Conservation (phyloP, 2,113 vertebrate species). For the Piliocolobus tephrosceles region DNA sequence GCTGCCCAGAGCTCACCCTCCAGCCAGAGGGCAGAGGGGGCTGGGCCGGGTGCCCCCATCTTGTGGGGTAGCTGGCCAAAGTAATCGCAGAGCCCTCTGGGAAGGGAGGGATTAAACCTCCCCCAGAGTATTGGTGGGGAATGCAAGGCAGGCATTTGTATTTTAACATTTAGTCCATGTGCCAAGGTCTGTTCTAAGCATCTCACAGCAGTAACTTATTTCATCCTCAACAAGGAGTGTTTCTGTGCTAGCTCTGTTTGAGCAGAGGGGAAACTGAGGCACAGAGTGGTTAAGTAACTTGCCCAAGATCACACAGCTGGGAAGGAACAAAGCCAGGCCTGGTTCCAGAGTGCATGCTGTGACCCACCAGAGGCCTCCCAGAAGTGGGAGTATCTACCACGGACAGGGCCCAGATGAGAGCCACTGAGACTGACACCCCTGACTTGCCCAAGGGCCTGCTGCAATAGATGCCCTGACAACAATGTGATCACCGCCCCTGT, state of each 20-base stretch:
- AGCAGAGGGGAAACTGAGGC: not conserved
- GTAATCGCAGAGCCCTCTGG: not conserved
- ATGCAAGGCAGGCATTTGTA: not conserved
- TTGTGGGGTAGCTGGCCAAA: too few relatives aligned
- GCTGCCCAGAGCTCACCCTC: not conserved
- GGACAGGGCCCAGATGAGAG: not conserved
- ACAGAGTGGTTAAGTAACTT: not conserved
- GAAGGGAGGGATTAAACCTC: not conserved
- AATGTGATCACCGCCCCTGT: not conserved
- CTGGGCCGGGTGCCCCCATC: not conserved
- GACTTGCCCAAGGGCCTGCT: not conserved
- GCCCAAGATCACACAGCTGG: not conserved
- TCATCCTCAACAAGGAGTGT: not conserved
- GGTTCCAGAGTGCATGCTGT: not conserved
- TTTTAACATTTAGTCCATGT: not conserved
- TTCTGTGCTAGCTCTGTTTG: not conserved
- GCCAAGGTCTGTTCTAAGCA: not conserved
- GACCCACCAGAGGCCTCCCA: not conserved
- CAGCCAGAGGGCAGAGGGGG: not conserved
- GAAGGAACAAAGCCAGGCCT: not conserved
- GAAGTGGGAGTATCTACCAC: not conserved
- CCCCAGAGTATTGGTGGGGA: not conserved
- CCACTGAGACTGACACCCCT: not conserved
- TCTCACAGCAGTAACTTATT: not conserved
- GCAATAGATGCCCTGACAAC: not conserved